Evolutionary conservation across 30 jellyfish, hydroid and myxozoan genomes (phyloP), one percentile per base, ranked within the genome.

Genomic region (Hydractinia echinata): DNA sequence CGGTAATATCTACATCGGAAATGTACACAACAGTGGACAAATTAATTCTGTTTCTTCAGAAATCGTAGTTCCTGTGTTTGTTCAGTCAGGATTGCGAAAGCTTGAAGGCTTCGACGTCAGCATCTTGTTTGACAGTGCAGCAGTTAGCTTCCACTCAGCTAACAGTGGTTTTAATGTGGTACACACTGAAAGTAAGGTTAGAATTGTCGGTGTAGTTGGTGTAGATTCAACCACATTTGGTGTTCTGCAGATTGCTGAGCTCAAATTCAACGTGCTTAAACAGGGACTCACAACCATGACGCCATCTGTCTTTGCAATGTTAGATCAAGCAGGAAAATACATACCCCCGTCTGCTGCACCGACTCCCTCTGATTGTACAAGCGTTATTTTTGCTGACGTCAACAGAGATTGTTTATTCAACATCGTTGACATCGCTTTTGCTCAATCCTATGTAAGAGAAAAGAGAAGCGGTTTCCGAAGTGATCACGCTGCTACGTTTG

Each of bases 371-470:
- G 58, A 84, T 10, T 87, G 96, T 61, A 72, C 82, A 7, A 58
- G 62, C 51, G 82, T 6, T 67, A 30, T 73, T 21, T 76, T 76
- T 8, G 96, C 91, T 14, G 99, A 93, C 58, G 81, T 80, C 73
- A 85, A 76, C 79, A 66, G 64, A 72, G 99, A 93, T 66, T 93
- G 99, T 61, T 7, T 13, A 14, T 86, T 87, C 11, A 73, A 87
- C 54, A 74, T 93, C 13, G 49, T 18, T 20, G 99, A 93, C 77
- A 95, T 94, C 5, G 99, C 96, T 5, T 76, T 79, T 9, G 51
- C 76, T 9, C 94, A 83, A 30, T 71, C 95, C 18, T 88, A 93
- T 72, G 73, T 79, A 4, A 84, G 97, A 5, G 95, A 90, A 60
- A 8, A 14, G 15, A 55, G n/a, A 7, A 10, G 61, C 14, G 62